Evolutionary conservation across 2,113 vertebrate species (phyloP).

Genomic region (Peromyscus polionotus): DNA sequence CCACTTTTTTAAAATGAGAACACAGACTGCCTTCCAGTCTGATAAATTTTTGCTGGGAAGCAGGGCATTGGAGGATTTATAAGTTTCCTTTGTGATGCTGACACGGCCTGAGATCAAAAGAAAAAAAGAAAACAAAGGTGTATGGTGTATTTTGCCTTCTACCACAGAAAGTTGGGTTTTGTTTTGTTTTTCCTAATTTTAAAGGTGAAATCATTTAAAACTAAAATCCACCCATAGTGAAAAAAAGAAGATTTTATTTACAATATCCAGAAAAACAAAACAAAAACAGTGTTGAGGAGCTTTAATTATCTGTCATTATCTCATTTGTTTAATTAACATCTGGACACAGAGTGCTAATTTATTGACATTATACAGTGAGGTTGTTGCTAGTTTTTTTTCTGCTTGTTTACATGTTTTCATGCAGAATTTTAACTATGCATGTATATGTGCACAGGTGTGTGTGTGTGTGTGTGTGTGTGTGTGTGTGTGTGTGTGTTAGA

Average conservation of each 20-base stretch:
- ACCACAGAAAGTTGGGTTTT: not conserved
- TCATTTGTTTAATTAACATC: conserved; percentile 79
- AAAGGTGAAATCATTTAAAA: conserved; percentile 35
- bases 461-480: not conserved
- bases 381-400: conserved; percentile 28
- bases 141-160: not conserved
- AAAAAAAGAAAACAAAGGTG: not conserved
- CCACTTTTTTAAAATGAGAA: not conserved
- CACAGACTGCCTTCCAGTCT: not conserved
- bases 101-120: not conserved
- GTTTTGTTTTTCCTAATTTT: conserved; percentile 30
- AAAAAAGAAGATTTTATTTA: not conserved
- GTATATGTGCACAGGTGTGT: not conserved
- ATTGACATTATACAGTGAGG: conserved; percentile 58
- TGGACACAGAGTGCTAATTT: conserved; percentile 68
- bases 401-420: conserved; percentile 31
- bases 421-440: not conserved
- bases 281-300: conserved; percentile 46
- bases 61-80: conserved; percentile 7
- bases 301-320: conserved; percentile 71
- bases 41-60: not conserved
- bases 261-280: conserved; percentile 42
- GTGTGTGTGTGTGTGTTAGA: not conserved
- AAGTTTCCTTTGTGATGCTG: conserved; percentile 27
- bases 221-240: not conserved